Percentiles rank a stretch among this genome's conserved stretches.
These are phyloP conservation scores for Alaudala cheleensis DNA, from an alignment of 2,113 vertebrate genomes.

Conservation along the genomic window DNA sequence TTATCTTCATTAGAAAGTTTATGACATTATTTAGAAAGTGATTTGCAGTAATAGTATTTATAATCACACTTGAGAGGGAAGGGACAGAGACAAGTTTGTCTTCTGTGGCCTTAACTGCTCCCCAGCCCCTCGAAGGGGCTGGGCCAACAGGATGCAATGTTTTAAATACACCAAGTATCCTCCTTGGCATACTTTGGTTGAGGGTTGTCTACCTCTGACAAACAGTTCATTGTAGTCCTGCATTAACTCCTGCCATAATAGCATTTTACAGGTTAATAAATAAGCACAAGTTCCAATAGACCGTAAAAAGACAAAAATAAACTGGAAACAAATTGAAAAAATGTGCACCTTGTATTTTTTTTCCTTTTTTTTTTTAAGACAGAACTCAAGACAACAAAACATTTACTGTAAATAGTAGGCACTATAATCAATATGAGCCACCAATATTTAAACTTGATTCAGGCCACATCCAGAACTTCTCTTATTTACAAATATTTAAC, in stretches of 20 bases:
- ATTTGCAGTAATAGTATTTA: neutral
- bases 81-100: neutral
- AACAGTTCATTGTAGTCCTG: neutral
- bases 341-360: constrained; percentile 74
- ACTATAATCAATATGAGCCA: constrained; percentile 79
- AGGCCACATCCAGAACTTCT: constrained; percentile 83
- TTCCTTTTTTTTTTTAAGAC: constrained; percentile 62
- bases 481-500: constrained; percentile 95
- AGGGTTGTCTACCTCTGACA: neutral
- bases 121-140: neutral
- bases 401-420: constrained; percentile 71
- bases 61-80: neutral
- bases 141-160: neutral
- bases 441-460: constrained; percentile 82
- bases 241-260: neutral
- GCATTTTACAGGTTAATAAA: neutral
- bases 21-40: neutral
- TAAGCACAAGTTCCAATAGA: neutral
- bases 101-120: neutral
- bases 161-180: neutral
- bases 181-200: neutral
- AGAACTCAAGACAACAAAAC: constrained; percentile 73
- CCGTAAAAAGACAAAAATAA: constrained; percentile 19
- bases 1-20: neutral
- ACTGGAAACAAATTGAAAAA: constrained; percentile 66